These are phyloP conservation scores for Acanthurus tractus DNA, from an alignment of 2,797 vertebrate species.

Conservation along the genomic window DNA sequence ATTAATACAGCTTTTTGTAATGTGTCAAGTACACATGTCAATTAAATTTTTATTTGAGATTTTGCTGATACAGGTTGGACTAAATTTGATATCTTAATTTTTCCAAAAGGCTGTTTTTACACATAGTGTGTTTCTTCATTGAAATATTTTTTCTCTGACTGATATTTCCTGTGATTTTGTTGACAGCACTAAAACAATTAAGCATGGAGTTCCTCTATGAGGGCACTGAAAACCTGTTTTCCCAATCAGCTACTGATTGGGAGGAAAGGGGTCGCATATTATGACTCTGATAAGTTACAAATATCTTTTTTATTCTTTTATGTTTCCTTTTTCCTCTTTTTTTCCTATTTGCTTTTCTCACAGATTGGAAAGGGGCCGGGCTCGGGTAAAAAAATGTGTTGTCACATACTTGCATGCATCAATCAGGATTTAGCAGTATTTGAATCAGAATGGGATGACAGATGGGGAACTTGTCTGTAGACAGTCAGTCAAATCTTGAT, in stretches of 20 bases:
- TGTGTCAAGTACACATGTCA: too few relatives aligned
- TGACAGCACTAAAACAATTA: background rate
- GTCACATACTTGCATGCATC: background rate
- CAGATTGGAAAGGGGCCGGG: background rate
- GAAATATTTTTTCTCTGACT: too few relatives aligned
- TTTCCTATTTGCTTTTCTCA: background rate
- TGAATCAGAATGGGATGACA: background rate
- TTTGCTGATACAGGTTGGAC: too few relatives aligned
- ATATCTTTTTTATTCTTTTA: background rate
- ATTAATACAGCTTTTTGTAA: background rate
- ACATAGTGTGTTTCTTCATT: too few relatives aligned
- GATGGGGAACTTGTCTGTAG: background rate
- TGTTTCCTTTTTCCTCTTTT: background rate
- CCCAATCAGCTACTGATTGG: background rate
- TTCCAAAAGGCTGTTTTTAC: too few relatives aligned
- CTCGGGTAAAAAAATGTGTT: background rate
- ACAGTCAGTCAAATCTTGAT: background rate
- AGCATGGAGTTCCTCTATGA: background rate
- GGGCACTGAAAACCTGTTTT: background rate
- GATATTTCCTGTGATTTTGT: too few relatives aligned
- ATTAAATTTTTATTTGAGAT: too few relatives aligned
- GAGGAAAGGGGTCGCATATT: background rate
- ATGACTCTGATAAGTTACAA: background rate
- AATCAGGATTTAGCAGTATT: background rate
- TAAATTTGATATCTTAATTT: too few relatives aligned